Conservation (phyloP, 2,888 invertebrate species). For the Hetaerina titia region DNA sequence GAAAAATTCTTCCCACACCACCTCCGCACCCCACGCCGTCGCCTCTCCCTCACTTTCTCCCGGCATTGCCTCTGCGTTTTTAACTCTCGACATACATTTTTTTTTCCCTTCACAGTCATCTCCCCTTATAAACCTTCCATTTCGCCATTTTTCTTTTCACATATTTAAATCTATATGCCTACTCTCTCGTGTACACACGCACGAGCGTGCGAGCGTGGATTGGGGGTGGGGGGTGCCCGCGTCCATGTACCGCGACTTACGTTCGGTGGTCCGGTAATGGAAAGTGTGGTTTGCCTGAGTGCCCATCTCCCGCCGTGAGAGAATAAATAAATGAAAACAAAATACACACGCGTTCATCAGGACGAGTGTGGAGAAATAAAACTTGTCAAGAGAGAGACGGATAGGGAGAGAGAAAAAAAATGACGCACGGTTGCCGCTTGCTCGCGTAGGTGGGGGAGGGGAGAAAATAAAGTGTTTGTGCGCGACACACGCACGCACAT, state of each 20-base stretch:
- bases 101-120: background rate
- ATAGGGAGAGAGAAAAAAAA: background rate
- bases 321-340: conserved; percentile 65
- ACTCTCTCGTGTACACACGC: background rate
- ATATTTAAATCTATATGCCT: background rate
- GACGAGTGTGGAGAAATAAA: conserved; percentile 42
- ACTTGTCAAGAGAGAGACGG: background rate
- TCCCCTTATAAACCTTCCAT: background rate
- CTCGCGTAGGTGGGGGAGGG: background rate
- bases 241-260: background rate
- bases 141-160: background rate
- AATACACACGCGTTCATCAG: conserved; percentile 64
- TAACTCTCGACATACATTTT: background rate
- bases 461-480: conserved; percentile 43
- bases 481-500: background rate
- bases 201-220: background rate
- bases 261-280: conserved; percentile 44
- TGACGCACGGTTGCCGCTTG: background rate
- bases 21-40: background rate
- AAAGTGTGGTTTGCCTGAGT: conserved; percentile 64
- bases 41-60: background rate
- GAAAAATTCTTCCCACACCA: background rate
- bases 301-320: conserved; percentile 61
- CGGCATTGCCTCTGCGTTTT: conserved; percentile 22
- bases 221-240: background rate